Base-by-base conservation (phyloP, 2,113 vertebrate genomes). In the Ammodytes dubius region DNA sequence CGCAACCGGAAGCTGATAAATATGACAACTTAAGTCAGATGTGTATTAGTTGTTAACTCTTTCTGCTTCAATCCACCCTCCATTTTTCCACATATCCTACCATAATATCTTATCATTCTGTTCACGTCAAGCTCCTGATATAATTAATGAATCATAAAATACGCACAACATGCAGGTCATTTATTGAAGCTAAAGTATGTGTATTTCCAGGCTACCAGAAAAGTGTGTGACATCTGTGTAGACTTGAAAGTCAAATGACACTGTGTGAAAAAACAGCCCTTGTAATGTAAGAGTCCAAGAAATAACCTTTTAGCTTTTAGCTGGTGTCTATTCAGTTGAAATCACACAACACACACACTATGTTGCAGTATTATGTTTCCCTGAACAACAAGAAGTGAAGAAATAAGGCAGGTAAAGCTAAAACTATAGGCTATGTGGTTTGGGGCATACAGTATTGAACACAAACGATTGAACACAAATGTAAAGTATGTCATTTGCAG, bases 331-430 rank as follows among this genome's bases (percentile, higher is more conserved):
- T 65, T 12, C 53, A 74, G n/a, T 58, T 64, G 42, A 56, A 79
- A 47, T n/a, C 53, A 54, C 37, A 67, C 40, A 69, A 60, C 56
- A 63, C 61, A 54, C 42, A 47, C 35, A 27, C 8, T 14, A 4
- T 59, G 35, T 66, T 58, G 74, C 60, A 37, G 67, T 73, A 82
- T 53, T n/a, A 27, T 0, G 3, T 14, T 53, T 10, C 64, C 39
- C 7, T 43, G 60, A 79, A 87, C 56, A 35, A 65, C 6, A 43
- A 12, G 47, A 6, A n/a, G 37, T 27, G 19, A 35, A 27, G 65
- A 63, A 35, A 43, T 6, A 19, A 77, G 3, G n/a, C n/a, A 4
- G 6, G 12, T 27, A 37, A 10, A 7, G 50, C 39, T 2, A 27
- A 13, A 15, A 35, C 27, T 27, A 27, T 27, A 27, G 27, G 27